Percentiles rank a stretch among this genome's conserved stretches.
Conservation (phyloP, 2,888 invertebrate species). For the Macrosiphum euphorbiae region DNA sequence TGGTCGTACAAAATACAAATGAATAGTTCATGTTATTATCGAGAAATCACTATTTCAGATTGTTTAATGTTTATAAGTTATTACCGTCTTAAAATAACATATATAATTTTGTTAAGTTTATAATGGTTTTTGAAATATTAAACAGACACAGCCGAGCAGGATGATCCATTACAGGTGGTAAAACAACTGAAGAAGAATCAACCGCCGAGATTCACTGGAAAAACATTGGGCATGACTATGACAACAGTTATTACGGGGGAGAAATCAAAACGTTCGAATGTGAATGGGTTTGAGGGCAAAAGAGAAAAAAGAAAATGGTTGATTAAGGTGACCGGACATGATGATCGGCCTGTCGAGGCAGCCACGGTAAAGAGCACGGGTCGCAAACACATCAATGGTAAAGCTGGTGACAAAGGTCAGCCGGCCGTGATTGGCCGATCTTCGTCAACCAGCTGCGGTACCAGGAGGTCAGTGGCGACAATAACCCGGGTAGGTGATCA, state of each 20-base stretch:
- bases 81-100: not conserved
- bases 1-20: not conserved
- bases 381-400: not conserved
- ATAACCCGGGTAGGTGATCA: not conserved
- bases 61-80: not conserved
- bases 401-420: not conserved
- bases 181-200: not conserved
- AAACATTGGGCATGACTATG: not conserved
- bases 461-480: not conserved
- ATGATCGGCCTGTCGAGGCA: not conserved
- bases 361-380: too few species aligned
- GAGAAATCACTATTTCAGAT: not conserved
- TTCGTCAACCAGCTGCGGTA: not conserved
- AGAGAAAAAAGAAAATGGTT: too few species aligned
- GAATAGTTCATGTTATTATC: not conserved
- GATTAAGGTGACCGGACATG: too few species aligned
- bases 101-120: not conserved
- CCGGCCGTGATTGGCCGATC: not conserved
- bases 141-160: not conserved
- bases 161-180: not conserved
- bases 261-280: too few species aligned
- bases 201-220: accelerated
- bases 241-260: not conserved
- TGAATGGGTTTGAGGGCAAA: too few species aligned
- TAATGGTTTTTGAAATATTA: not conserved